Evolutionary conservation across 2,113 vertebrate genomes (phyloP).

Genomic region (Labrus mixtus): DNA sequence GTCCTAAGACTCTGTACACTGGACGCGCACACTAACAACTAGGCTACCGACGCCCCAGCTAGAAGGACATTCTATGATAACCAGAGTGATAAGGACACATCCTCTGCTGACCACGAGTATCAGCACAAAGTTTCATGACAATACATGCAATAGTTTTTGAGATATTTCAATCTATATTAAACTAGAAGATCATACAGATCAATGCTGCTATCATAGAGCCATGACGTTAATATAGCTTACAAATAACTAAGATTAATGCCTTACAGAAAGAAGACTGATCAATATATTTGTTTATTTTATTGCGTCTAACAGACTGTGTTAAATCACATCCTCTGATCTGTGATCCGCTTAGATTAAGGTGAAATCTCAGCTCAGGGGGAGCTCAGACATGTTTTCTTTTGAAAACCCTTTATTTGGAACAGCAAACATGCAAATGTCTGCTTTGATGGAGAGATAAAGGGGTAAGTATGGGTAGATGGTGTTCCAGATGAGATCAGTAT

Average conservation of each 20-base stretch:
- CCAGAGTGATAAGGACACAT: background rate
- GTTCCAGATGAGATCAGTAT: conserved; percentile 56
- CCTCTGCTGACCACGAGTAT: background rate
- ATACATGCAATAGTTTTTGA: background rate
- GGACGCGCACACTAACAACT: too few relatives aligned
- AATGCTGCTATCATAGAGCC: background rate
- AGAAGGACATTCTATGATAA: too few relatives aligned
- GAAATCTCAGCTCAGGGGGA: conserved; percentile 36
- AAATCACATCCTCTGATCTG: conserved; percentile 31
- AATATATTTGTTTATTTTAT: conserved; percentile 16
- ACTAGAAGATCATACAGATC: background rate
- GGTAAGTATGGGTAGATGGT: conserved; percentile 19
- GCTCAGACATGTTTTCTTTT: conserved; percentile 38
- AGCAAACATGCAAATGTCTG: conserved; percentile 40
- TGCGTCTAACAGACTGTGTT: conserved; percentile 3
- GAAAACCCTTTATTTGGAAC: conserved; percentile 37
- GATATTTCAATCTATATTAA: background rate
- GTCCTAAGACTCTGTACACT: too few relatives aligned
- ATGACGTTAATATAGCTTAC: background rate
- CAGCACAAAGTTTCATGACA: background rate
- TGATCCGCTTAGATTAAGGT: conserved; percentile 44
- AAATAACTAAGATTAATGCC: conserved; percentile 9
- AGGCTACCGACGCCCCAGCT: too few relatives aligned
- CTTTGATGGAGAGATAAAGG: conserved; percentile 40
- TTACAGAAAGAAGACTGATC: conserved; percentile 3